A percentile compares a stretch with the other conserved stretches of the same genome.
Evolutionary conservation across 2,797 vertebrate genomes (phyloP).

Genomic region (Peromyscus melanophrys): DNA sequence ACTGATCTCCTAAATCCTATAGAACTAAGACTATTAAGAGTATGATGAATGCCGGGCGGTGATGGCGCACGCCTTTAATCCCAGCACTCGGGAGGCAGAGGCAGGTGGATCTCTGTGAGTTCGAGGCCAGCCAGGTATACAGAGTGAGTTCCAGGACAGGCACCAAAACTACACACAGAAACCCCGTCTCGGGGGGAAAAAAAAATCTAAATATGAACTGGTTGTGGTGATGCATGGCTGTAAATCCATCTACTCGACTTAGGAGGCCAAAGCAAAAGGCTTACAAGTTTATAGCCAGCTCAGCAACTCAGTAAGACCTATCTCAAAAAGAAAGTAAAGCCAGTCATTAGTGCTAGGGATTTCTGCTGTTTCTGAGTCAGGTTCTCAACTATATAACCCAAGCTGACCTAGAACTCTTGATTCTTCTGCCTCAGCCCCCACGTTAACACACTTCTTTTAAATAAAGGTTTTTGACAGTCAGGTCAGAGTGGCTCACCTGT

Average conservation of each 20-base stretch:
- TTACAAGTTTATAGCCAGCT: background rate
- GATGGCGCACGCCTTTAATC: no score
- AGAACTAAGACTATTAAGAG: slow-evolving; percentile 26
- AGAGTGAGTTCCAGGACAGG: no score
- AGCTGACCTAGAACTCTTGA: background rate
- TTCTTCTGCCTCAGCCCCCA: background rate
- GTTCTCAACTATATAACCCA: background rate
- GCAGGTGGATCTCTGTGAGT: no score
- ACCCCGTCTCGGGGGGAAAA: background rate
- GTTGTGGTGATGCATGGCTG: no score
- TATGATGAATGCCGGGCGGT: background rate
- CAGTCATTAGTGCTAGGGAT: background rate
- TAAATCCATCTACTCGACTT: background rate
- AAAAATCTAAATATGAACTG: background rate
- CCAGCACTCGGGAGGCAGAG: no score
- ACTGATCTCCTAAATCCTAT: background rate
- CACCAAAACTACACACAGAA: no score
- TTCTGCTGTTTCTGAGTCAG: background rate
- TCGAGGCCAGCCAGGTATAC: no score
- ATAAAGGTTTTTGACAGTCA: background rate
- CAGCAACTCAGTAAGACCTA: background rate
- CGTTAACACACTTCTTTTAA: background rate
- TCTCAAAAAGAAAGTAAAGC: background rate
- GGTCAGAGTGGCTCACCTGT: background rate
- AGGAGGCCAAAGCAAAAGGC: background rate